Evolutionary conservation across 2,797 vertebrate genomes (phyloP).

Genomic region (Hippopotamyrus pictus): DNA sequence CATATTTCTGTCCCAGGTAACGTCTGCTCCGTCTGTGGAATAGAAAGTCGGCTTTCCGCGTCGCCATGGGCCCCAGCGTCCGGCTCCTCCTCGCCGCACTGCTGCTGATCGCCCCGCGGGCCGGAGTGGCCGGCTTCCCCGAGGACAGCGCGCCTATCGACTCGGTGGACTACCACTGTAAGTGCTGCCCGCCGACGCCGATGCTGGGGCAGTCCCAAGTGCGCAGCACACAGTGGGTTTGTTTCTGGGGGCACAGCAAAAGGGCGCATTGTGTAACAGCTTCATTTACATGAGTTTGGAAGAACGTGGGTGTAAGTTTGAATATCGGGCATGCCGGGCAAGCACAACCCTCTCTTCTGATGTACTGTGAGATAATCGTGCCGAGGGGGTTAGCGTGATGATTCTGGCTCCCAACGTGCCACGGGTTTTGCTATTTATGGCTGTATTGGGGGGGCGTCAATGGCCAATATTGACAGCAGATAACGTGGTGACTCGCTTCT

Average conservation of each 20-base stretch:
- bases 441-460: conserved; percentile 39
- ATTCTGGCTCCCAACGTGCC: neutral
- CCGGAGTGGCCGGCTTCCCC: conserved; percentile 83
- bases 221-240: neutral
- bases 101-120: conserved; percentile 59
- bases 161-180: conserved; percentile 87
- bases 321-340: conserved; percentile 42
- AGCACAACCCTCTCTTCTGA: conserved; percentile 36
- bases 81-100: conserved; percentile 65
- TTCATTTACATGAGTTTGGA: neutral
- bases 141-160: conserved; percentile 83
- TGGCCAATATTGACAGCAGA: conserved; percentile 38
- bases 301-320: conserved; percentile 24
- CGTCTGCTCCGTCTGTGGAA: conserved; percentile 55
- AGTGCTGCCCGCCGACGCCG: conserved; percentile 48
- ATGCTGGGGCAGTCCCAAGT: neutral
- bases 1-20: conserved; percentile 71
- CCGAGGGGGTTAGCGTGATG: conserved; percentile 1
- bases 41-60: conserved; percentile 56
- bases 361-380: conserved; percentile 33
- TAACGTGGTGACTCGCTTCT: conserved; percentile 61
- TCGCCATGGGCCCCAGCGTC: conserved; percentile 75
- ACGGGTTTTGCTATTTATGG: conserved; percentile 65
- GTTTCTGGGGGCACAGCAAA: neutral
- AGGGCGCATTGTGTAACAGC: neutral